Conservation (phyloP, 92 coral and sea anemone genomes). For the Pocillopora grandis region DNA sequence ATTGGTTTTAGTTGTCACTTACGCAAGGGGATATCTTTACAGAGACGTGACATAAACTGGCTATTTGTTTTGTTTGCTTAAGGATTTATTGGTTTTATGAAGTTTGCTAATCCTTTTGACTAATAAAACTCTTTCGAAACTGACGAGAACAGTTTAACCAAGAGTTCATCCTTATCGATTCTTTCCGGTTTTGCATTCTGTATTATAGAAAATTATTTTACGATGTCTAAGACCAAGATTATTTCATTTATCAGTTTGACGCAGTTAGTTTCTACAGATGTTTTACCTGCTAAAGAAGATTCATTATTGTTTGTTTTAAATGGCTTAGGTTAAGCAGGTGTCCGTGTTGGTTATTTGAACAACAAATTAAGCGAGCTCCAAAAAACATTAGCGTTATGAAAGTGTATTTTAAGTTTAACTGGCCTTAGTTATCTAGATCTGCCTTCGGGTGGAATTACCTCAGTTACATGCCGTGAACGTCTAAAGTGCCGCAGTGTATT, state of each 20-base stretch:
- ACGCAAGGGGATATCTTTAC: not conserved
- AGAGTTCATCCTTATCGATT: not conserved
- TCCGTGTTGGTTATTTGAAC: not conserved
- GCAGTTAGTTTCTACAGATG: not conserved
- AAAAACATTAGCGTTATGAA: not conserved
- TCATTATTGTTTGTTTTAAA: conserved; percentile 21
- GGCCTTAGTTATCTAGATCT: too few relatives aligned
- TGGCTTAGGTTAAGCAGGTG: not conserved
- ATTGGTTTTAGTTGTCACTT: conserved; percentile 20
- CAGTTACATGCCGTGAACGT: too few relatives aligned
- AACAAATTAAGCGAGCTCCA: not conserved
- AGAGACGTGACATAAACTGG: not conserved
- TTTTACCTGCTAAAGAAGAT: not conserved
- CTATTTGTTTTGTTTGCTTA: conserved; percentile 6
- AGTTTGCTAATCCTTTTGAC: not conserved
- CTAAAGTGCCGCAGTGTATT: too few relatives aligned
- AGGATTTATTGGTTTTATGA: conserved; percentile 8
- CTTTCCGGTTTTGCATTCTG: not conserved
- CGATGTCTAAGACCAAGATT: not conserved
- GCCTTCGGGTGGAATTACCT: too few relatives aligned
- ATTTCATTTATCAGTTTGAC: not conserved
- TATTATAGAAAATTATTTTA: not conserved
- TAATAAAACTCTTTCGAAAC: not conserved
- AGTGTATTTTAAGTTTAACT: too few relatives aligned
- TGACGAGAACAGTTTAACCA: not conserved